Evolutionary conservation across 2,888 invertebrate species (phyloP), one percentile per base, ranked within the genome.

Genomic region (Polydrusus tereticollis): DNA sequence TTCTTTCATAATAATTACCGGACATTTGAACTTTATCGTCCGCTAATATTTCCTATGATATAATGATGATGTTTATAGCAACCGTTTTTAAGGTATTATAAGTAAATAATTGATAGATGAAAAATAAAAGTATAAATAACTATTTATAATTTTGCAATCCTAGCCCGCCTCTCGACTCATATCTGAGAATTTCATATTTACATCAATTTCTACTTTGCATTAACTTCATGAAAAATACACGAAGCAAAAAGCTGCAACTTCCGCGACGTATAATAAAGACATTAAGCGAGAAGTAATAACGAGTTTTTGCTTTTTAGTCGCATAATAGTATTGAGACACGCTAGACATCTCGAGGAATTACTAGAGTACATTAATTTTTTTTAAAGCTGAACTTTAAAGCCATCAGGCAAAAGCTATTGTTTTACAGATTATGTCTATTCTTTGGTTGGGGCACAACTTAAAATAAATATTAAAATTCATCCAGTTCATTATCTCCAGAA

Each of bases 251-350:
- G 23, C 29, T 62, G 60, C 45, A 62, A 62, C 60, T 62, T 62
- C 29, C 45, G n/a, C 43, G 60, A 45, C 60, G 60, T 62, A 68
- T 68, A 68, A 68, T 68, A 68, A 68, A 68, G 59, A 60, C 68
- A 60, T 68, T 68, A 60, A 50, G 68, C 38, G 41, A 59, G 21
- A 58, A 59, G 58, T 60, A 68, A 60, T 68, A 60, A 68, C 60
- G 38, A 68, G 59, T 68, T 68, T 68, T 68, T 59, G 50, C 60
- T 26, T 50, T 43, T 60, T 60, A 67, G 36, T 50, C 38, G 50
- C 45, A 26, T 68, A 68, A 68, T 68, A 41, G 58, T 41, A 58
- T 23, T 47, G 60, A 47, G 36, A 26, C 68, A 68, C 68, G 68
- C 68, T 68, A 68, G 33, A 60, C 10, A 41, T 43, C 26, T 52